Evolutionary conservation across 1,140 invertebrate genomes (phyloP).

Genomic region (Trypoxylus dichotomus): DNA sequence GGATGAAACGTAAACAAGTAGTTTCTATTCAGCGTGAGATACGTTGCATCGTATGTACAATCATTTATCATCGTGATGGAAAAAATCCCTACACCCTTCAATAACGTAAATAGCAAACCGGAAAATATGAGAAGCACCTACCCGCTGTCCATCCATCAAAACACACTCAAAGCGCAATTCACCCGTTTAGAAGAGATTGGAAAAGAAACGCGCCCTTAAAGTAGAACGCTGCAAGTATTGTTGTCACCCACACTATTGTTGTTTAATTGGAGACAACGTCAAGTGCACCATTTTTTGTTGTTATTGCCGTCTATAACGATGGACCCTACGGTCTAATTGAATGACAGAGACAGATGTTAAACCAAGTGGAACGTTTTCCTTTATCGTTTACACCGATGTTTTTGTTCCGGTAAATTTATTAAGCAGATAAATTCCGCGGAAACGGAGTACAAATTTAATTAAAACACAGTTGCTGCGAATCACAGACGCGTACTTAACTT

Average conservation of each 20-base stretch:
- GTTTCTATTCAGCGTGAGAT: too few species aligned
- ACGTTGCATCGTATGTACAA: not conserved
- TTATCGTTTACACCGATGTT: not conserved
- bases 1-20: too few species aligned
- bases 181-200: not conserved
- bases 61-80: not conserved
- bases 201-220: not conserved
- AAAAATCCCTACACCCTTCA: not conserved
- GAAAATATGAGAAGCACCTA: not conserved
- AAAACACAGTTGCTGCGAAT: constrained; percentile 8
- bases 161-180: not conserved
- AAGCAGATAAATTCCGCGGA: not conserved
- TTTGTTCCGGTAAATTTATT: constrained; percentile 1
- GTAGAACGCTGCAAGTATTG: not conserved
- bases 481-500: not conserved
- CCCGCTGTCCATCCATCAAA: not conserved
- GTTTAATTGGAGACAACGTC: constrained; percentile 5
- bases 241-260: not conserved
- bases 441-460: constrained; percentile 7
- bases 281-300: constrained; percentile 7
- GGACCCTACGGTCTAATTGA: constrained; percentile 15
- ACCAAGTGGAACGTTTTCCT: not conserved
- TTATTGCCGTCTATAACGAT: not conserved
- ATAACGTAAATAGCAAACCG: not conserved
- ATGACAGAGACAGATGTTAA: constrained; percentile 21